phyloP scores from a whole-genome alignment of 2,888 invertebrate species.

The Bhutanitis thaidina region DNA sequence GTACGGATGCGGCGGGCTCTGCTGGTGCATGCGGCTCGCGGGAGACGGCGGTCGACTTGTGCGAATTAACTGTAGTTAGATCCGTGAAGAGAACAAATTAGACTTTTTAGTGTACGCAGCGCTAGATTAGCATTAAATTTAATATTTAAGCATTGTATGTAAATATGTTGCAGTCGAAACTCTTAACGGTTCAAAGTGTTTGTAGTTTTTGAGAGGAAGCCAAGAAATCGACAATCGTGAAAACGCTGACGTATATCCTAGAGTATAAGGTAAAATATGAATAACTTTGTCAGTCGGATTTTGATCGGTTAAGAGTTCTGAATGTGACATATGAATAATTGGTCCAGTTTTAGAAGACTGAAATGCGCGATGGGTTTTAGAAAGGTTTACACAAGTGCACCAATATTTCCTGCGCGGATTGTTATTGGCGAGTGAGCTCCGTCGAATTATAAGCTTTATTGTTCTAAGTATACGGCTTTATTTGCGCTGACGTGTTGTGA shows the following conservation, averaged over 20 bases:
- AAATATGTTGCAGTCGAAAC: too few species aligned
- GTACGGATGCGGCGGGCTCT: too few species aligned
- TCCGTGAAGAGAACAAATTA: not conserved
- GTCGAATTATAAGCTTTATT: constrained; percentile 25
- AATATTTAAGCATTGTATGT: not conserved
- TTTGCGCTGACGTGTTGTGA: constrained; percentile 68
- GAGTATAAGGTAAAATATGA: too few species aligned
- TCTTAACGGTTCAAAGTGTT: too few species aligned
- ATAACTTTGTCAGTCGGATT: too few species aligned
- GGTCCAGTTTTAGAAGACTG: not conserved
- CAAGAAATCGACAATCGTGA: too few species aligned
- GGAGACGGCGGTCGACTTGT: too few species aligned
- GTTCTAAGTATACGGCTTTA: constrained; percentile 56
- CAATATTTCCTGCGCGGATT: not conserved
- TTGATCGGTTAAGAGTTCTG: too few species aligned
- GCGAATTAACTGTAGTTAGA: not conserved
- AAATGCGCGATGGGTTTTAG: not conserved
- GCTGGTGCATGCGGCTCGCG: too few species aligned
- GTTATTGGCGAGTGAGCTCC: constrained; percentile 18
- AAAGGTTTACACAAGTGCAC: not conserved
- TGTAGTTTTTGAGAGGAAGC: too few species aligned
- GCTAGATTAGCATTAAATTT: constrained; percentile 1
- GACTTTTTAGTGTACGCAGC: not conserved
- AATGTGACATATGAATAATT: not conserved
- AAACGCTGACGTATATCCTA: too few species aligned